Evolutionary conservation across 2,113 vertebrate species (phyloP), one percentile per base, ranked within the genome.

Genomic region (Grantiella picta): DNA sequence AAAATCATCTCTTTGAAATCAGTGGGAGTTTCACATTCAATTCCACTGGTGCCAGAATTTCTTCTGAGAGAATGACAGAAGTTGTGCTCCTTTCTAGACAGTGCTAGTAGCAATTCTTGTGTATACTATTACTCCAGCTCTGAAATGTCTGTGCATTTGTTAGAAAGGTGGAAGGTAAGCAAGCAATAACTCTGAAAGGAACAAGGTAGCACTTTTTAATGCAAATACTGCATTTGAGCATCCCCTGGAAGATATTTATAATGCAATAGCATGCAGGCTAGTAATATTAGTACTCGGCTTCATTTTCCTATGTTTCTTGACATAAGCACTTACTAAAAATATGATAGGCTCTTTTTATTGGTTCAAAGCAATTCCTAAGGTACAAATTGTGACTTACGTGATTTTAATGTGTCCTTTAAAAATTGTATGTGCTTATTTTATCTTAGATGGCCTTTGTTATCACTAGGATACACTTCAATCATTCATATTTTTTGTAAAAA

Each of bases 351-450:
- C 9, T 29, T 45, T 70, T 52, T 81, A 84, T 59, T 92, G 14
- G 59, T 93, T 92, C 76, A 91, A 86, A 96, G 65, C 33, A 52
- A 12, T 60, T 86, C 45, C 54, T 90, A 92, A 92, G 56, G 78
- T 94, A 88, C 56, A 85, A 92, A 83, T 14, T 75, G 40, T 82
- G 73, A 53, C 12, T 86, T 86, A 52, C 2, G 9, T 15, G 82
- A 82, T 92, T 92, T 88, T 86, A 40, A 73, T 83, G 13, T 64
- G 35, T 92, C 50, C 8, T 36, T 83, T 84, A 87, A 94, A 95
- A 97, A 91, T 65, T 36, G 5, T 33, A 61, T 97, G 97, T 97
- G 97, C 96, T 98, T 97, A 47, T 96, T 94, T 65, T 47, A 65
- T 68, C 35, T 90, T 38, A 36, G n/a, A 83, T 57, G 64, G 29